Conservation (phyloP, 2,888 invertebrate species). For the Nemotelus nigrinus region DNA sequence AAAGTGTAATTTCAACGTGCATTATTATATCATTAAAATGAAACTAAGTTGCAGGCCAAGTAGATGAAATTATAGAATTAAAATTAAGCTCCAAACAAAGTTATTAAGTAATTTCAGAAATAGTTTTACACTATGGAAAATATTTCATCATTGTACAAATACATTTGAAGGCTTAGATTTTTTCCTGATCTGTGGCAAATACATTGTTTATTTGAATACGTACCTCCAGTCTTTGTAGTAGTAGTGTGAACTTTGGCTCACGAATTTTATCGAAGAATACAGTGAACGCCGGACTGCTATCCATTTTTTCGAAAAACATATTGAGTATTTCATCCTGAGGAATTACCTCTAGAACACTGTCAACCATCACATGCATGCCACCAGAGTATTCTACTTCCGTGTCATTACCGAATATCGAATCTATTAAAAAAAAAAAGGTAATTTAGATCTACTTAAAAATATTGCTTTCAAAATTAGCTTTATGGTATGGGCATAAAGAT, state of each 20-base stretch:
- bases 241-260: slow-evolving; percentile 59
- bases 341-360: slow-evolving; percentile 60
- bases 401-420: neutral
- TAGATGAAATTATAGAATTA: too few species aligned
- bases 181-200: neutral
- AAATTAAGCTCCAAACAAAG: too few species aligned
- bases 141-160: neutral
- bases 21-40: too few species aligned
- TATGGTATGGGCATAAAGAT: too few species aligned
- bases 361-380: slow-evolving; percentile 62
- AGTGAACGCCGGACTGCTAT: slow-evolving; percentile 60
- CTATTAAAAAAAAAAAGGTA: neutral
- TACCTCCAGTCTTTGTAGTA: slow-evolving; percentile 61
- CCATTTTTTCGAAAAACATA: slow-evolving; percentile 62
- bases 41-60: too few species aligned
- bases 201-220: slow-evolving; percentile 49
- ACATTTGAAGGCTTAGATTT: neutral
- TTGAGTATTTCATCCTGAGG: slow-evolving; percentile 63
- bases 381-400: slow-evolving; percentile 40
- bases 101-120: too few species aligned
- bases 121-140: too few species aligned
- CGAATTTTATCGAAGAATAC: slow-evolving; percentile 61
- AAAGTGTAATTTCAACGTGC: neutral
- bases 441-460: too few species aligned
- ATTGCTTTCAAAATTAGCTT: too few species aligned